Percentiles rank a stretch among this genome's conserved stretches.
Evolutionary conservation across 2,113 vertebrate species (phyloP).

Genomic region (Desmodus rotundus): DNA sequence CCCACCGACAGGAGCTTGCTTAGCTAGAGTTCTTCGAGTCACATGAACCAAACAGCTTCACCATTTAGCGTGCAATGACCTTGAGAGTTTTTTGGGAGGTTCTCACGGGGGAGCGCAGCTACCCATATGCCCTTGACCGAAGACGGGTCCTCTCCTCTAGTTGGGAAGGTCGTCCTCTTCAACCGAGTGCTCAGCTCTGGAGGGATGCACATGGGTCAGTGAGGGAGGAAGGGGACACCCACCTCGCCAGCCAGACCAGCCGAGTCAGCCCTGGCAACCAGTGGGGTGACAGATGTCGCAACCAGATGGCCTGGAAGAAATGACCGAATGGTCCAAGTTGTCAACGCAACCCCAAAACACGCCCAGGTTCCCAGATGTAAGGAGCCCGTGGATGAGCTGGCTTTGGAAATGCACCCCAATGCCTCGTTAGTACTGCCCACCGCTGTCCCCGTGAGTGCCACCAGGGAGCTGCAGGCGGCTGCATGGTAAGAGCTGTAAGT

Average conservation of each 20-base stretch:
- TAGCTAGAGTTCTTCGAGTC: background rate
- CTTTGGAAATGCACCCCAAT: background rate
- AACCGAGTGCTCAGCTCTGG: no score
- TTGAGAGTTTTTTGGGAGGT: background rate
- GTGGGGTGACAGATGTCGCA: no score
- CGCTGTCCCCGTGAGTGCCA: background rate
- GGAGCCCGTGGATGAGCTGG: background rate
- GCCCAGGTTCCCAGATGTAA: background rate
- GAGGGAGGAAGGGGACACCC: no score
- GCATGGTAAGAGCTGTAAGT: background rate
- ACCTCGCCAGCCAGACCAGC: no score
- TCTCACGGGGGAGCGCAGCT: no score
- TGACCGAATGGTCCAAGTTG: background rate
- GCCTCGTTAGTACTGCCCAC: background rate
- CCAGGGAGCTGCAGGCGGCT: background rate
- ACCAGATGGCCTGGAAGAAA: background rate
- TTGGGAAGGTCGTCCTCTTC: no score
- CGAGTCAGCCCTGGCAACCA: no score
- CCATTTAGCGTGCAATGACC: background rate
- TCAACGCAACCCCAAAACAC: background rate
- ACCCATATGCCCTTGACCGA: no score
- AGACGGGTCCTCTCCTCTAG: no score
- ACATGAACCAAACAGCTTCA: background rate
- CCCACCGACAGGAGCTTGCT: background rate
- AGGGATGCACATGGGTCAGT: no score